Evolutionary conservation across 1,140 invertebrate species (phyloP).

Genomic region (Zaprionus camerounensis): DNA sequence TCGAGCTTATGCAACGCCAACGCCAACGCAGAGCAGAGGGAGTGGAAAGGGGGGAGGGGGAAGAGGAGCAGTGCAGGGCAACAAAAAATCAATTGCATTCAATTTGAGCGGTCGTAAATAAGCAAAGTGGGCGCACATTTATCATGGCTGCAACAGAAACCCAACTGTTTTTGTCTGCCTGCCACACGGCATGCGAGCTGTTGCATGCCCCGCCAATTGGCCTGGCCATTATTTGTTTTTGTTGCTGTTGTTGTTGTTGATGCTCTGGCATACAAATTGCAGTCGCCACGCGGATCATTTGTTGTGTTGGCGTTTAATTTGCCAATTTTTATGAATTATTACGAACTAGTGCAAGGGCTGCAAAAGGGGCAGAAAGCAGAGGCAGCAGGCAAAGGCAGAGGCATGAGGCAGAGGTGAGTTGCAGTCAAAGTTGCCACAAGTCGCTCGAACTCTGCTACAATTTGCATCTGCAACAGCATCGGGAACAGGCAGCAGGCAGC

Average conservation of each 20-base stretch:
- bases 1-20: conserved; percentile 70
- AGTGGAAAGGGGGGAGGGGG: not conserved
- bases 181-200: not conserved
- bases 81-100: conserved; percentile 77
- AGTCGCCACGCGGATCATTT: conserved; percentile 70
- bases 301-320: conserved; percentile 82
- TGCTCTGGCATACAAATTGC: conserved; percentile 59
- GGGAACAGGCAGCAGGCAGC: conserved; percentile 31
- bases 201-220: conserved; percentile 39
- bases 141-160: conserved; percentile 54
- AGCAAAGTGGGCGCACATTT: conserved; percentile 66
- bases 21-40: conserved; percentile 53
- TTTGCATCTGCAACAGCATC: conserved; percentile 57
- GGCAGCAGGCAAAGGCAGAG: not conserved
- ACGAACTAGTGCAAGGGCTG: conserved; percentile 38
- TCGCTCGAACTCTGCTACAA: conserved; percentile 43
- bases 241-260: not conserved
- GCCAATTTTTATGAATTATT: conserved; percentile 82
- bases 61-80: not conserved
- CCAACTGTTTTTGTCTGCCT: conserved; percentile 31
- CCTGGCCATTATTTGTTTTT: conserved; percentile 37
- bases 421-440: conserved; percentile 2
- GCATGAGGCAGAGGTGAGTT: not conserved
- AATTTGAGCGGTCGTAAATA: conserved; percentile 78
- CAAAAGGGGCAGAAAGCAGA: not conserved